Conservation (phyloP, 2,888 invertebrate species). For the Ophion ellenae region DNA sequence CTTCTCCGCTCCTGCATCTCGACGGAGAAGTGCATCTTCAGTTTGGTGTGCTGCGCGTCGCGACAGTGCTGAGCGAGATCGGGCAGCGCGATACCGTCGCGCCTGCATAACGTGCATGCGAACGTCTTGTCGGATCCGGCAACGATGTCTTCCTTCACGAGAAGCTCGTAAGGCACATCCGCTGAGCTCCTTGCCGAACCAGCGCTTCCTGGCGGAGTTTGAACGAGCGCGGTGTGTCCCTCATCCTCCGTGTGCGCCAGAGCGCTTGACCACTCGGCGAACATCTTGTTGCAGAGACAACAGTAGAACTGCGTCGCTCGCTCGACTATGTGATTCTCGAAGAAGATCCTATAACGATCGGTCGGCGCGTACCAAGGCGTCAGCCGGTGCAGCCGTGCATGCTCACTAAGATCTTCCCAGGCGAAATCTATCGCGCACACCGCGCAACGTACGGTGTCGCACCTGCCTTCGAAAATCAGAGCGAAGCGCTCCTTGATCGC, state of each 20-base stretch:
- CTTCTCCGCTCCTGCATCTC: neutral
- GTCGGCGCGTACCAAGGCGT: constrained; percentile 23
- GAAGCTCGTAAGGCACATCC: neutral
- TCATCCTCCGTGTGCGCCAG: neutral
- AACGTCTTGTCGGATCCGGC: neutral
- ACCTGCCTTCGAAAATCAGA: neutral
- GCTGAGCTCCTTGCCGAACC: neutral
- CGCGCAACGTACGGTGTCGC: neutral
- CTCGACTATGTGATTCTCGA: constrained; percentile 27
- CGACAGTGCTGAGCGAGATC: neutral
- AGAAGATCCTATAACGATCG: constrained; percentile 22
- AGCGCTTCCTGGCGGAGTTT: neutral
- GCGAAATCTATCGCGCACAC: neutral
- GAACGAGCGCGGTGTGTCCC: neutral
- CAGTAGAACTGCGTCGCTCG: constrained; percentile 38
- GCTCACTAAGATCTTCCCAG: neutral
- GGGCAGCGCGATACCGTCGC: neutral
- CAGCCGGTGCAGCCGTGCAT: constrained; percentile 11
- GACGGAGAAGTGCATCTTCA: neutral
- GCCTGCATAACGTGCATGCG: constrained; percentile 11
- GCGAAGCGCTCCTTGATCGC: constrained; percentile 1
- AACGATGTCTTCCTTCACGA: constrained; percentile 28
- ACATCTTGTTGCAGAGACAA: constrained; percentile 13
- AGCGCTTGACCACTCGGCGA: constrained; percentile 41
- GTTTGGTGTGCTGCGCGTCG: neutral